Evolutionary conservation across 2,797 vertebrate species (phyloP).

Genomic region (Nyctibius grandis): DNA sequence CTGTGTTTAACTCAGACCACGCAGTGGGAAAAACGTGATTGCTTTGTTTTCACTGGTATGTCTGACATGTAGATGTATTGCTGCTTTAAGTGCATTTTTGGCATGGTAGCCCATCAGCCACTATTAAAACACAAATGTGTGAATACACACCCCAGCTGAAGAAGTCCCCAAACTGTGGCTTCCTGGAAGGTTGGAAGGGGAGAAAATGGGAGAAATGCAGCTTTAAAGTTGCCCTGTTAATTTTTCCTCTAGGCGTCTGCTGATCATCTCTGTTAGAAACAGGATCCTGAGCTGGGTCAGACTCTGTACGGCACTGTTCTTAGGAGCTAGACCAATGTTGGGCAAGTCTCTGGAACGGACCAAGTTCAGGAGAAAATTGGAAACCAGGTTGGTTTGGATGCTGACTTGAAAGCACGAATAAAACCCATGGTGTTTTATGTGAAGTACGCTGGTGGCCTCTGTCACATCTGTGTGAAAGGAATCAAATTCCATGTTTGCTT

Average conservation of each 20-base stretch:
- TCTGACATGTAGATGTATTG: not conserved
- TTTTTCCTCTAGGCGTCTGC: not conserved
- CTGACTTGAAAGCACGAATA: not conserved
- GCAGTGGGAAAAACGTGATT: fast-evolving
- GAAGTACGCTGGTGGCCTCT: not conserved
- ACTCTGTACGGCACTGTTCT: not conserved
- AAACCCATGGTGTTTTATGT: not conserved
- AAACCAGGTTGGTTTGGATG: not conserved
- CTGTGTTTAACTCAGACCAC: not conserved
- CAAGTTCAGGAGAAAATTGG: not conserved
- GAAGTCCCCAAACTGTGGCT: not conserved
- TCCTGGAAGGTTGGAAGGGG: not conserved
- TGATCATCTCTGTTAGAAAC: not conserved
- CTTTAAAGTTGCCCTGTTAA: not conserved
- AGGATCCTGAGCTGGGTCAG: not conserved
- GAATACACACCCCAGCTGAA: not conserved
- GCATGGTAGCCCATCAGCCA: not conserved
- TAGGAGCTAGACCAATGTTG: not conserved
- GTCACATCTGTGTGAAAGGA: not conserved
- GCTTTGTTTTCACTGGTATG: not conserved
- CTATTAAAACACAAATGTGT: not conserved
- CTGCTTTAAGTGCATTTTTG: not conserved
- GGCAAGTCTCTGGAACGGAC: not conserved
- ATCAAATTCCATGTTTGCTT: not conserved
- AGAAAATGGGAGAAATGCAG: not conserved